Evolutionary conservation across 2,888 invertebrate species (phyloP), one percentile per base, ranked within the genome.

Genomic region (Neuroscelio doddi): DNA sequence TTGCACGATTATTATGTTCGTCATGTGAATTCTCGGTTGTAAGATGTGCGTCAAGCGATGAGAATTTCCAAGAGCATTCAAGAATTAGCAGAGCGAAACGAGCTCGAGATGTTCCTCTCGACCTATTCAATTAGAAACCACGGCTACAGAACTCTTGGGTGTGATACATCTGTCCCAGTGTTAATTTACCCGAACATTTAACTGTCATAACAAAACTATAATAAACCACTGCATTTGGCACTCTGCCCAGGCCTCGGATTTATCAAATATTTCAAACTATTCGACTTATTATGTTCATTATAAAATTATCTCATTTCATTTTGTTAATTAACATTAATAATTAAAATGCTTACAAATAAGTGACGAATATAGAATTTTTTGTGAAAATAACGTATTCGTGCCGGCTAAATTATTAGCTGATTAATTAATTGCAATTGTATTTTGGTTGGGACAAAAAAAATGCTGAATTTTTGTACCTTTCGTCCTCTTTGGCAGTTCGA

Each of bases 161-260:
- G 69, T 75, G 75, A 81, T 82, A 80, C 82, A 82, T 83, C 82
- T 80, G 83, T 80, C 82, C 82, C 81, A 73, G 75, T 82, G 81
- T 83, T 83, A 83, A 83, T 83, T 82, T 78, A 82, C 78, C 80
- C 78, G 73, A 80, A 79, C 79, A 75, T 73, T 72, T 69, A 69
- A 70, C 77, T 82, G 83, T 83, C 83, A 83, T 82, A 83, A 83
- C 83, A 83, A 81, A 81, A 81, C 84, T 83, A 83, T 84, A 83
- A 84, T 83, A 82, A 83, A 83, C 81, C 78, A 67, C 56, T 36
- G 39, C 32, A 56, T 64, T 55, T 76, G 76, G 76, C 72, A 38
- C 59, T 15, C 4, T 32, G 77, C 24, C 42, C 74, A 75, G 75
- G 47, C 24, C 42, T 70, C 65, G 36, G 53, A 52, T 73, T 74